Percentiles rank a stretch among this genome's conserved stretches.
Evolutionary conservation across 1,140 invertebrate genomes (phyloP).

Genomic region (Zaprionus ghesquierei): DNA sequence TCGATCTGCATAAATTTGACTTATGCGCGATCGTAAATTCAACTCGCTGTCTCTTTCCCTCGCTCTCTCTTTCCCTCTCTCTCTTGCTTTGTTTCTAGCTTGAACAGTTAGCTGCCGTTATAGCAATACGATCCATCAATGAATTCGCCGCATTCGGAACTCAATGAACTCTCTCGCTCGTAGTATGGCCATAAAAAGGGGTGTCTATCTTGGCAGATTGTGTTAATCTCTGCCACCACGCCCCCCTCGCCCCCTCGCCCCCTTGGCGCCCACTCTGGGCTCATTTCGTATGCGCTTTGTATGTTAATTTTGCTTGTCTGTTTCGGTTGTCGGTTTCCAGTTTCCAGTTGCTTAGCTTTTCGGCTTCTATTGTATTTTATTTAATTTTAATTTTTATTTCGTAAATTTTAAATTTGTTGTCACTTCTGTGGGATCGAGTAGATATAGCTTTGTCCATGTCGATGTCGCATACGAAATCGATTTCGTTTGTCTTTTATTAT

Average conservation of each 20-base stretch:
- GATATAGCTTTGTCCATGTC: background rate
- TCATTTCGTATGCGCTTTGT: conserved; percentile 72
- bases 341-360: conserved; percentile 36
- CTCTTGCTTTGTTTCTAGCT: conserved; percentile 13
- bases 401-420: conserved; percentile 80
- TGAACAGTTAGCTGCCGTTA: conserved; percentile 56
- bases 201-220: conserved; percentile 30
- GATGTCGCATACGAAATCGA: conserved; percentile 26
- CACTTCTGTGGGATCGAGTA: conserved; percentile 72
- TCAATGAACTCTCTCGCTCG: conserved; percentile 64
- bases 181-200: conserved; percentile 41
- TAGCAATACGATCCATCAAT: conserved; percentile 67
- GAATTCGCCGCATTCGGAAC: conserved; percentile 50
- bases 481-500: conserved; percentile 63
- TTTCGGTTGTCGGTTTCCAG: conserved; percentile 40
- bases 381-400: conserved; percentile 81
- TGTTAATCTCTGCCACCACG: conserved; percentile 5
- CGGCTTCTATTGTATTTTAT: conserved; percentile 61
- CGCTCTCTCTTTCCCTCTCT: background rate
- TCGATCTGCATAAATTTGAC: conserved; percentile 52
- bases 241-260: background rate
- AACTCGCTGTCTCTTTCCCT: background rate
- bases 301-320: conserved; percentile 67
- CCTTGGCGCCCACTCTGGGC: too few relatives aligned
- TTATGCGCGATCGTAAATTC: conserved; percentile 47